Base-by-base conservation (phyloP, 2,113 vertebrate species). In the Salvelinus namaycush region DNA sequence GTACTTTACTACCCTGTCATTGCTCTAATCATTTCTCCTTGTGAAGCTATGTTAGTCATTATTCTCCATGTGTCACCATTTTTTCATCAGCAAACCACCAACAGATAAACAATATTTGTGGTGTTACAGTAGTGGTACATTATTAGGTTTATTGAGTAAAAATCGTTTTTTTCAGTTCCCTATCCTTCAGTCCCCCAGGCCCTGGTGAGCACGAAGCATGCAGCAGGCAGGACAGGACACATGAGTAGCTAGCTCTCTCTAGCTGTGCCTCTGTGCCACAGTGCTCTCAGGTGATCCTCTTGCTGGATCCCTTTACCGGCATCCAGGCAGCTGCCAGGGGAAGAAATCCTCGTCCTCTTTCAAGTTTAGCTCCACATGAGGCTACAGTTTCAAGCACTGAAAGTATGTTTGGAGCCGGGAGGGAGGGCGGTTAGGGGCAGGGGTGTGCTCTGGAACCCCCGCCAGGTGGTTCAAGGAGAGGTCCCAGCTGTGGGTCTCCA, bases 391-490 rank as follows among this genome's bases (percentile, higher is more conserved):
- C 92, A 88, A 81, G 74, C 62, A 57, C 66, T 74, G 73, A 70
- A 77, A 44, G 9, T 44, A 44, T 44, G 39, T 44, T 44, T 44
- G 81, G 76, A 74, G 70, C 79, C 57, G 74, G 76, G 22, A 69
- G 76, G 78, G 81, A 51, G 80, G 80, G 78, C 0, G 75, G 66
- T 81, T 64, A 22, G 54, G 8, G 54, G 8, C 11, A 26, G 66
- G 80, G 77, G 72, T 73, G 83, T 82, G 78, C 74, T 65, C 66
- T 72, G 74, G 86, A 82, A 87, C 90, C 88, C 85, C 90, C 87
- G 86, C 89, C 27, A 14, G 80, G 80, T 91, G 73, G 92, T 93
- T 93, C 92, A 94, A 81, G 82, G 81, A 88, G 87, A 92, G 93
- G 91, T 90, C 86, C 88, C 92, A 93, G 92, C 91, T 92, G 92